These are phyloP conservation scores for Microctenopoma lineatum DNA, from an alignment of 2,797 vertebrate species.

Conservation along the genomic window DNA sequence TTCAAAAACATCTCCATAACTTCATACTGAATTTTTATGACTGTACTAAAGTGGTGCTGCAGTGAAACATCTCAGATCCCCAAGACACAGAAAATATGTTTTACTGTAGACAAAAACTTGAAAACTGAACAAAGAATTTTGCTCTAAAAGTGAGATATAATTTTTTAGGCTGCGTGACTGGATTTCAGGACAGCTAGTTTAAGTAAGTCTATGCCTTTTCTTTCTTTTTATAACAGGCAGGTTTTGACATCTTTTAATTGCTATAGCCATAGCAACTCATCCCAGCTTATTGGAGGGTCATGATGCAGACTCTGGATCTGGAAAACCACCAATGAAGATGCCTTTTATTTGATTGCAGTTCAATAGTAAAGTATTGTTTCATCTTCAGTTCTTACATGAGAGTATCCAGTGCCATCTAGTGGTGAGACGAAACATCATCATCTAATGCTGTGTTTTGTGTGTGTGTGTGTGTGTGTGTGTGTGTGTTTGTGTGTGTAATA, in stretches of 20 bases:
- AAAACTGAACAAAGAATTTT: slow-evolving; percentile 18
- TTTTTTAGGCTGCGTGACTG: not conserved
- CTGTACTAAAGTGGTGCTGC: slow-evolving; percentile 24
- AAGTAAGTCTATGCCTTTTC: not conserved
- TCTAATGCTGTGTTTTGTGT: too few relatives aligned
- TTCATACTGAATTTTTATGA: slow-evolving; percentile 36
- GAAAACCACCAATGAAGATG: slow-evolving; percentile 19
- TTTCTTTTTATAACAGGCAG: not conserved
- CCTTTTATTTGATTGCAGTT: slow-evolving; percentile 26
- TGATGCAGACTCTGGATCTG: slow-evolving; percentile 18
- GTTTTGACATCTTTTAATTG: slow-evolving; percentile 22
- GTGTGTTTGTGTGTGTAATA: too few relatives aligned
- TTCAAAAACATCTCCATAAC: slow-evolving; percentile 35
- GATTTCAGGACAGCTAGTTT: slow-evolving; percentile 18
- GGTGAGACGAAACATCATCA: slow-evolving; percentile 18
- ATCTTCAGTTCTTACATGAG: slow-evolving; percentile 19
- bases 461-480: too few relatives aligned
- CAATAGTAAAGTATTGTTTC: slow-evolving; percentile 20
- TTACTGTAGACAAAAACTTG: slow-evolving; percentile 27
- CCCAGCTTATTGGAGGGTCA: slow-evolving; percentile 4
- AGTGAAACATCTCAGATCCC: slow-evolving; percentile 37
- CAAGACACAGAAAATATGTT: slow-evolving; percentile 33
- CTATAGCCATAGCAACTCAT: not conserved
- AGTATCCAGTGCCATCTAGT: slow-evolving; percentile 74
- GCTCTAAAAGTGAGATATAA: slow-evolving; percentile 23